phyloP scores from a whole-genome alignment of 2,113 vertebrate genomes.

The Rhagologus leucostigma region DNA sequence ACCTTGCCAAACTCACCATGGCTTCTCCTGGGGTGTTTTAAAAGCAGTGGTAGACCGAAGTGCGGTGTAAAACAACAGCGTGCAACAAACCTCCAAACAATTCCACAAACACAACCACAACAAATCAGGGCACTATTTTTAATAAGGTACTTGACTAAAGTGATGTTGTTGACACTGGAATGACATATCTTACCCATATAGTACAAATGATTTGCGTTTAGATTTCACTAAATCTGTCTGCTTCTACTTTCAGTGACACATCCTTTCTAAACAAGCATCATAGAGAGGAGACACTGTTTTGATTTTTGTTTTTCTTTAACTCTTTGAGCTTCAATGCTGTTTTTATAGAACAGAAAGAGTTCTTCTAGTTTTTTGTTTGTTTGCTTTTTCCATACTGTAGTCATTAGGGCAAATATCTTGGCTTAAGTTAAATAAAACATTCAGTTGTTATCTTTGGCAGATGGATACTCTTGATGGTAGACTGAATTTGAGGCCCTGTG shows the following conservation, averaged over 20 bases:
- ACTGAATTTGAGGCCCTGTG: conserved; percentile 10
- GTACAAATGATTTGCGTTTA: neutral
- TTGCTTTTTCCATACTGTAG: neutral
- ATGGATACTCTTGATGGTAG: conserved; percentile 10
- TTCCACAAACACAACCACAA: neutral
- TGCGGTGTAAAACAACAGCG: neutral
- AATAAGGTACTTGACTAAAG: neutral
- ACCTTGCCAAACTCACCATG: neutral
- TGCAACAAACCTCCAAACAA: neutral
- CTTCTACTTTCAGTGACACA: neutral
- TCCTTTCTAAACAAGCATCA: neutral
- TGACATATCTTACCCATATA: neutral
- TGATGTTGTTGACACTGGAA: neutral
- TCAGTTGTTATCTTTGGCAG: conserved; percentile 54
- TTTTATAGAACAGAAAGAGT: conserved; percentile 25
- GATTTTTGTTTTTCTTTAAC: neutral
- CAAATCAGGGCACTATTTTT: neutral
- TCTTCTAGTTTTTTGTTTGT: neutral
- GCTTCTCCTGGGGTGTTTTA: neutral
- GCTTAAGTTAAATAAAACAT: conserved; percentile 38
- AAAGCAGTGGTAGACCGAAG: neutral
- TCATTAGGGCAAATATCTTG: conserved; percentile 25
- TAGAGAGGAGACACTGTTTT: neutral
- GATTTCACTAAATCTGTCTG: neutral
- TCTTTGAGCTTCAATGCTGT: neutral